Base-by-base conservation (phyloP, 1,140 invertebrate genomes). In the Pogonomyrmex barbatus region DNA sequence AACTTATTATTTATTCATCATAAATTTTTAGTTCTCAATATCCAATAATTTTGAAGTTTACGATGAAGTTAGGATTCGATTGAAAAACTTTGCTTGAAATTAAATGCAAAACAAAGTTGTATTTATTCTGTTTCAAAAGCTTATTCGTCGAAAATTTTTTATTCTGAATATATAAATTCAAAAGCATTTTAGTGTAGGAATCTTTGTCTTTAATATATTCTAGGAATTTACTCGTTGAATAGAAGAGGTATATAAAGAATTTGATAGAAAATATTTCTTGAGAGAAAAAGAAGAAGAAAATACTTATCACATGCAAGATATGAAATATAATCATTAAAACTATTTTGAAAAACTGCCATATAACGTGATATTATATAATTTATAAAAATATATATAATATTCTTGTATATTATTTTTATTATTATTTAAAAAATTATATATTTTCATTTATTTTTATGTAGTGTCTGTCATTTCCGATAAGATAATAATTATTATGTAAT, bases 351-450 rank as follows among this genome's bases (percentile, higher is more conserved):
- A 33, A 2, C 24, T 33, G 60, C 33, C 0, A n/a, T 54, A 17
- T 56, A 1, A 9, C n/a, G 30, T 17, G 58, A 60, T 14, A 24
- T 58, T 39, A 56, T 9, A 73, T 42, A 75, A 75, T 56, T 36
- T 75, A 9, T 58, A 58, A 54, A 9, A 42, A 30, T 58, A 58
- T 3, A 75, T 24, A 8, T 60, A 62, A 12, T 12, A 12, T 62
- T 47, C 36, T 47, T n/a, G 47, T 47, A 45, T 47, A 47, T 50
- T 63, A 65, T 50, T 42, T 63, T 50, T 33, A 17, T 76, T 50
- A 17, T 12, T 77, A 47, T 78, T 52, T 24, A 77, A 77, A 60
- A 17, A 33, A 14, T n/a, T 14, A 77, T 10, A 17, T 63, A 10
- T 24, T 24, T 24, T 24, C 24, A 24, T 24, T 24, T 8, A 17